Base-by-base conservation (phyloP, 2,888 invertebrate species). In the Gymnoscelis rufifasciata region DNA sequence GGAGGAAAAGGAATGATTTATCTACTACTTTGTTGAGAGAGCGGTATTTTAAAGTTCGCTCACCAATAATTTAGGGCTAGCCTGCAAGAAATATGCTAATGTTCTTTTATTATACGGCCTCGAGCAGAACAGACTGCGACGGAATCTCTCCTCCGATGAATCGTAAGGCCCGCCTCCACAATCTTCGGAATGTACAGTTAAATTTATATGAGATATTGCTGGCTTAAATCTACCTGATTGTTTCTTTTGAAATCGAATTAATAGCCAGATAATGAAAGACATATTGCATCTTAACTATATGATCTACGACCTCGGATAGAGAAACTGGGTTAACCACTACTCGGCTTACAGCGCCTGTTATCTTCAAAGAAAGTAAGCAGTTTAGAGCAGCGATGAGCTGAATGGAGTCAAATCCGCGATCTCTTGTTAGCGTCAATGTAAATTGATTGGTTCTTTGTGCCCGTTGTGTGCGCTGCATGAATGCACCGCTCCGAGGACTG, bases 1-100 rank as follows among this genome's bases (percentile, higher is more conserved):
- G n/a, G n/a, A n/a, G n/a, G n/a, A n/a, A n/a, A n/a, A n/a, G n/a
- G n/a, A n/a, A n/a, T n/a, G n/a, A n/a, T n/a, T n/a, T n/a, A n/a
- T n/a, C n/a, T 47, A 47, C 45, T 39, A 40, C 45, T 57, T 47
- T 39, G 1, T 26, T 6, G 5, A 6, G 3, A 23, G 45, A n/a
- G 29, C 38, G 52, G 47, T 43, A 43, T 39, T 43, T 41, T 24
- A 30, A 47, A 60, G 62, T 60, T 66, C 63, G 52, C 52, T 59
- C 61, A 30, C 60, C 59, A 53, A 12, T 54, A 46, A 63, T 61
- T 55, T 61, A 60, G 59, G 57, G 59, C 56, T 61, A 55, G 56
- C 59, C 53, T 60, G 58, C 58, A 41, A 57, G 64, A 64, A 61
- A 65, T 66, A 70, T 68, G 66, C 52, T 65, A 67, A 71, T 62